A percentile compares a stretch with the other conserved stretches of the same genome.
These are phyloP conservation scores for Pocota personata DNA, from an alignment of 2,888 invertebrate species.

Conservation along the genomic window DNA sequence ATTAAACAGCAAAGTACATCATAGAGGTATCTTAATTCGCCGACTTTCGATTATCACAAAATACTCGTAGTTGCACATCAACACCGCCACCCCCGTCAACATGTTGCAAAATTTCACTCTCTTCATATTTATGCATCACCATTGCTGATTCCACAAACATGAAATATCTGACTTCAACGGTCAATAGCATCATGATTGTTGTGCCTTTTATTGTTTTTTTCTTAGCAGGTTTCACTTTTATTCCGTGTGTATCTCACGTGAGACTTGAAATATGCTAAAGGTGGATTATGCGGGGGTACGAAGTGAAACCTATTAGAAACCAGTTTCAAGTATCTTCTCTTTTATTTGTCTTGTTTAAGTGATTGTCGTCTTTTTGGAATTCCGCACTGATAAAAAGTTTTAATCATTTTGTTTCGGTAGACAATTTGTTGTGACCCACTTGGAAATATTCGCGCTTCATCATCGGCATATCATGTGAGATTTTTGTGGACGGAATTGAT, in stretches of 20 bases:
- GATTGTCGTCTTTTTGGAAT: slow-evolving; percentile 17
- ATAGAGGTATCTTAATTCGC: not conserved
- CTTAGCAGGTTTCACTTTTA: slow-evolving; percentile 62
- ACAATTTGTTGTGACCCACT: slow-evolving; percentile 45
- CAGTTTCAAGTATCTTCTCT: slow-evolving; percentile 23
- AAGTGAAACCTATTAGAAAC: slow-evolving; percentile 36
- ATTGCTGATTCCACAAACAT: not conserved
- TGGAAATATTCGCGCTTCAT: slow-evolving; percentile 19
- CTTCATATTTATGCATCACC: slow-evolving; percentile 25
- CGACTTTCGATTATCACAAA: not conserved
- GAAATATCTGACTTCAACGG: slow-evolving; percentile 47
- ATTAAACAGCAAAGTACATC: not conserved
- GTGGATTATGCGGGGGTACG: not conserved
- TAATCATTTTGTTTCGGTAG: slow-evolving; percentile 6
- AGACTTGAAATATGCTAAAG: not conserved
- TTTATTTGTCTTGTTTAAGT: not conserved
- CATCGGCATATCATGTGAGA: slow-evolving; percentile 16
- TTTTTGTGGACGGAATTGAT: slow-evolving; percentile 34
- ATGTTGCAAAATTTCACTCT: slow-evolving; percentile 41
- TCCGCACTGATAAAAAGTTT: slow-evolving; percentile 26
- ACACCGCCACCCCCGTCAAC: slow-evolving; percentile 5
- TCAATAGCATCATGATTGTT: slow-evolving; percentile 66
- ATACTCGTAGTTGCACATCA: not conserved
- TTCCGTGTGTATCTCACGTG: slow-evolving; percentile 31
- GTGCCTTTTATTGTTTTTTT: slow-evolving; percentile 34